These are phyloP conservation scores for Flexamia atlantica DNA, from an alignment of 2,888 invertebrate genomes.

Conservation along the genomic window DNA sequence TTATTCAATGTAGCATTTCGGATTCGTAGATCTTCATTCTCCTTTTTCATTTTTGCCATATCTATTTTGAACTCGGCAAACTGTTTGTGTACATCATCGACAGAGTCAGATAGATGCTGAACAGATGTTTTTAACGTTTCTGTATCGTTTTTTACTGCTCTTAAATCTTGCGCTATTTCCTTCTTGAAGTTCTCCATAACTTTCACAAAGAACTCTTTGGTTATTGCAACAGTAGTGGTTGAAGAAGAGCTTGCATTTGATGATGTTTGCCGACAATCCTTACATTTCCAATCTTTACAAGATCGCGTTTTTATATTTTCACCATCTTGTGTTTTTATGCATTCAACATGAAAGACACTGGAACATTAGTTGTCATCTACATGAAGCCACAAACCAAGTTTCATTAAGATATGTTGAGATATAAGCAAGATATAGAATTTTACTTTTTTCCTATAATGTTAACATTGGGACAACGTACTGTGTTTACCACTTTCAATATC, in stretches of 20 bases:
- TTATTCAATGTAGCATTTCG: neutral
- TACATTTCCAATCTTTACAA: neutral
- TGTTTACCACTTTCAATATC: too few relatives aligned
- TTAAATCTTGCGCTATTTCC: neutral
- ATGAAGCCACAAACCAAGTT: too few relatives aligned
- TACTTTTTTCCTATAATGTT: too few relatives aligned
- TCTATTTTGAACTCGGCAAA: neutral
- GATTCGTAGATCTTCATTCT: neutral
- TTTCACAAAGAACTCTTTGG: neutral
- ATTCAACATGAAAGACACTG: conserved; percentile 1
- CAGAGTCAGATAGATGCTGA: neutral
- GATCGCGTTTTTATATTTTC: neutral
- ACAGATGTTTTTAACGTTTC: neutral
- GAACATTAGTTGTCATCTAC: too few relatives aligned
- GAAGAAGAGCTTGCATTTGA: neutral
- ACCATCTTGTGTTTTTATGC: neutral
- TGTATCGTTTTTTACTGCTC: neutral
- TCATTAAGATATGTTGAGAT: too few relatives aligned
- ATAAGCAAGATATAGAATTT: too few relatives aligned
- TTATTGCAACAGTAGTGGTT: neutral
- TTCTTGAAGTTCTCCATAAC: conserved; percentile 25
- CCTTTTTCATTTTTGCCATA: neutral
- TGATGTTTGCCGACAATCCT: neutral
- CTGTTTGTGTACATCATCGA: neutral
- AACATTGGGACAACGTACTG: too few relatives aligned